phyloP scores from a whole-genome alignment of 2,888 invertebrate genomes.

The Gortyna flavago region DNA sequence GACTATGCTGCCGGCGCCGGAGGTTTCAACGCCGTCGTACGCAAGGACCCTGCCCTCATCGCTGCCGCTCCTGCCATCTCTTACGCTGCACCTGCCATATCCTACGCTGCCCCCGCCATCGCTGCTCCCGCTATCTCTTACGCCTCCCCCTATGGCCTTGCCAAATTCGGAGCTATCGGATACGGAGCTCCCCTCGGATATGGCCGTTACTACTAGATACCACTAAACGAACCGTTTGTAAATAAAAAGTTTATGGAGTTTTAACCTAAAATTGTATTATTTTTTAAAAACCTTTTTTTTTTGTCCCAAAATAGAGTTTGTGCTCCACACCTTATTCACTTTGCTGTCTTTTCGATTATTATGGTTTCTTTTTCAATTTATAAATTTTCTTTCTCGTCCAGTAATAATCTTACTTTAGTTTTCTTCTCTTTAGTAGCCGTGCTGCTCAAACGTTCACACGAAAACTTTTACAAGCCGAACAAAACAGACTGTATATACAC shows the following conservation, averaged over 20 bases:
- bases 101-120: constrained; percentile 59
- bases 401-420: background rate
- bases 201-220: constrained; percentile 60
- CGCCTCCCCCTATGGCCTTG: constrained; percentile 44
- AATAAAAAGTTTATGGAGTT: constrained; percentile 58
- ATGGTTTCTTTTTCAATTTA: background rate
- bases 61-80: constrained; percentile 62
- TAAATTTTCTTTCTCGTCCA: background rate
- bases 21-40: constrained; percentile 89
- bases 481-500: background rate
- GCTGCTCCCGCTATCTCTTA: constrained; percentile 19
- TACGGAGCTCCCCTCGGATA: constrained; percentile 61
- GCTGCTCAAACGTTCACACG: background rate
- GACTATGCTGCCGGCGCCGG: constrained; percentile 88
- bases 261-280: background rate
- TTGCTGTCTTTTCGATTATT: too few relatives aligned
- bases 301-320: background rate
- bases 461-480: constrained; percentile 15
- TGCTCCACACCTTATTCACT: background rate
- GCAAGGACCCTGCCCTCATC: constrained; percentile 82
- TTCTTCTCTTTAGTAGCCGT: background rate
- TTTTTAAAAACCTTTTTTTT: background rate
- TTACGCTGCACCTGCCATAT: constrained; percentile 59
- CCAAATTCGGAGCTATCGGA: constrained; percentile 40
- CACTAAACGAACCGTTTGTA: constrained; percentile 34